Base-by-base conservation (phyloP, 1,140 invertebrate genomes). In the Rhopalosiphum maidis region DNA sequence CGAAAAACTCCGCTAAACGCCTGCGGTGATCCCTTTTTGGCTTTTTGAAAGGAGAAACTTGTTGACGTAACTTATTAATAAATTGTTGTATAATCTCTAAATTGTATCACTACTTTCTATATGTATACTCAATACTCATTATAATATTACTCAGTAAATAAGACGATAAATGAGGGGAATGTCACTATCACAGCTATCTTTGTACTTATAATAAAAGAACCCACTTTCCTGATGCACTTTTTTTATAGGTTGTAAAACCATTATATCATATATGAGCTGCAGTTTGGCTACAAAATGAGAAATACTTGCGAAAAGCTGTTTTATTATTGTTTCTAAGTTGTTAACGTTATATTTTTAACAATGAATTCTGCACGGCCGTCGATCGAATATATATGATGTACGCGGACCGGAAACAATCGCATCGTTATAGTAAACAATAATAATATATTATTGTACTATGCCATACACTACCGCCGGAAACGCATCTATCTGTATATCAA, bases 361-460 rank as follows among this genome's bases (percentile, higher is more conserved):
- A n/a, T 48, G 5, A 15, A n/a, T 25, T 25, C 41, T 30, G 25
- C 11, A 6, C 83, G 85, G 3, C 41, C 41, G 15, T 43, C 23
- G 2, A 77, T 77, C n/a, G 86, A 25, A 88, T 41, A 88, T 88
- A 30, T 88, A 46, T n/a, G 55, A 51, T n/a, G 37, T 4, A 90
- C 25, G 9, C 23, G 23, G 22, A 77, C 90, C 90, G 90, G 90
- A 91, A 91, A 77, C 55, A 91, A 91, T 91, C n/a, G 8, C 86
- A 51, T 51, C 30, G 86, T 88, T 51, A 88, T 9, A 37, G 23
- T 85, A 25, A 41, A 30, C 41, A 23, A 37, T 82, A 35, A 22
- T 83, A 41, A 21, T 77, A n/a, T n/a, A n/a, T n/a, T 77, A 77
- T n/a, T 82, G n/a, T 82, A 37, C 48, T 41, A 23, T 83, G 30